A percentile compares a stretch with the other conserved stretches of the same genome.
These are phyloP conservation scores for Aythya baeri DNA, from an alignment of 2,113 vertebrate species.

Conservation along the genomic window DNA sequence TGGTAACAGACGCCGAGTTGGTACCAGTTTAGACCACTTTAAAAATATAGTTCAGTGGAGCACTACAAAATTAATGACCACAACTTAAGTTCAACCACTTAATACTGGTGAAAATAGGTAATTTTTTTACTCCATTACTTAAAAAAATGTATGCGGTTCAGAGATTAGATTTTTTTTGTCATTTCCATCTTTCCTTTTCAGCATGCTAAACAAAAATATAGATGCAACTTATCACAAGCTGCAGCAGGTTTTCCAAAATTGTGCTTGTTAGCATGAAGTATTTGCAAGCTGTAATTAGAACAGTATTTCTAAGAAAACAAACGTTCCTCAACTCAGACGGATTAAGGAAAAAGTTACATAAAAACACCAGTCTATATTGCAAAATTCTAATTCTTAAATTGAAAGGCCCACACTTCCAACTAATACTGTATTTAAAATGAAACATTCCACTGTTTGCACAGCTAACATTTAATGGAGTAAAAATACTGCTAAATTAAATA, in stretches of 20 bases:
- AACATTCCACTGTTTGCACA: neutral
- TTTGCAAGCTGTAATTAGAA: neutral
- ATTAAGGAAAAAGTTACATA: neutral
- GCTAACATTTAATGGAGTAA: neutral
- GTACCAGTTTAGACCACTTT: neutral
- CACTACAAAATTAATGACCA: neutral
- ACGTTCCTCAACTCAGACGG: neutral
- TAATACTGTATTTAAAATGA: neutral
- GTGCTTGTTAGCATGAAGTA: neutral
- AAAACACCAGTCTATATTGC: neutral
- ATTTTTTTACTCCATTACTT: neutral
- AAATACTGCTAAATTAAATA: slow-evolving; percentile 41
- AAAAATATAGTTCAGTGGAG: neutral
- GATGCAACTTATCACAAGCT: neutral
- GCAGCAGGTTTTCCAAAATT: neutral
- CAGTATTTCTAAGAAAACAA: neutral
- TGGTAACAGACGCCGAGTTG: neutral
- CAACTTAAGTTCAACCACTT: neutral
- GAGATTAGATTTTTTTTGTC: neutral
- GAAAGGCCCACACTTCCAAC: neutral
- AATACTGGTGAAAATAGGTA: neutral
- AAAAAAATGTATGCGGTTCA: neutral
- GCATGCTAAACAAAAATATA: neutral
- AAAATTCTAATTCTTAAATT: neutral
- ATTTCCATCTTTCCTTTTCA: neutral